These are phyloP conservation scores for Trilocha varians DNA, from an alignment of 2,888 invertebrate genomes.

Conservation along the genomic window DNA sequence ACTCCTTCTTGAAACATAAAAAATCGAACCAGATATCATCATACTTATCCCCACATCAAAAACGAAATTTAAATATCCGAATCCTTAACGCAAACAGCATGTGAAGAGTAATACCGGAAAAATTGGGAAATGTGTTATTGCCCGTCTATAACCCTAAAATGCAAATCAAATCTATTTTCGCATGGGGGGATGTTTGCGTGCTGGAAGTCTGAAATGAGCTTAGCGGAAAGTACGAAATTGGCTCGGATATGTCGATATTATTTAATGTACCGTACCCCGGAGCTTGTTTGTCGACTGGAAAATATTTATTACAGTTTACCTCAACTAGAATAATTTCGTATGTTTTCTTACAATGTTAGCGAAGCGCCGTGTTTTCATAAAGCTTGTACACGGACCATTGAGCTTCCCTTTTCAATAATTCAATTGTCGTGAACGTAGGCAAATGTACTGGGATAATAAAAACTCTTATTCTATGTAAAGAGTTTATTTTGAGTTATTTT, in stretches of 20 bases:
- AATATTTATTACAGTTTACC: constrained; percentile 55
- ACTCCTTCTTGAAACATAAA: too few relatives aligned
- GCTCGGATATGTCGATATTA: constrained; percentile 65
- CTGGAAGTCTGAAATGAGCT: constrained; percentile 57
- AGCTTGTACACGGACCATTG: constrained; percentile 1
- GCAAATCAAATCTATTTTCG: constrained; percentile 57
- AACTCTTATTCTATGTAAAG: neutral
- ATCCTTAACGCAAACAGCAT: constrained; percentile 22
- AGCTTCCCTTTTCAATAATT: neutral
- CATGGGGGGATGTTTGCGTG: constrained; percentile 53
- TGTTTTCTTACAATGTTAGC: constrained; percentile 21
- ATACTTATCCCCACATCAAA: neutral
- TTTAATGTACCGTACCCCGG: constrained; percentile 56
- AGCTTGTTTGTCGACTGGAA: constrained; percentile 58
- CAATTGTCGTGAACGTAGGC: neutral
- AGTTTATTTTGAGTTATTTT: neutral
- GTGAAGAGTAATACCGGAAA: constrained; percentile 19
- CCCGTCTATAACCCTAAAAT: constrained; percentile 48
- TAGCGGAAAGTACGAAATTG: constrained; percentile 60
- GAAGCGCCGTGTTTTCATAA: constrained; percentile 7
- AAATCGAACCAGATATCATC: too few relatives aligned
- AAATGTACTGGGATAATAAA: neutral
- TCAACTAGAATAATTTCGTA: constrained; percentile 33
- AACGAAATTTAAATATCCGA: constrained; percentile 5
- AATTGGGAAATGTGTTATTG: constrained; percentile 38